phyloP scores from a whole-genome alignment of 2,113 vertebrate genomes.

The Aegithalos caudatus region DNA sequence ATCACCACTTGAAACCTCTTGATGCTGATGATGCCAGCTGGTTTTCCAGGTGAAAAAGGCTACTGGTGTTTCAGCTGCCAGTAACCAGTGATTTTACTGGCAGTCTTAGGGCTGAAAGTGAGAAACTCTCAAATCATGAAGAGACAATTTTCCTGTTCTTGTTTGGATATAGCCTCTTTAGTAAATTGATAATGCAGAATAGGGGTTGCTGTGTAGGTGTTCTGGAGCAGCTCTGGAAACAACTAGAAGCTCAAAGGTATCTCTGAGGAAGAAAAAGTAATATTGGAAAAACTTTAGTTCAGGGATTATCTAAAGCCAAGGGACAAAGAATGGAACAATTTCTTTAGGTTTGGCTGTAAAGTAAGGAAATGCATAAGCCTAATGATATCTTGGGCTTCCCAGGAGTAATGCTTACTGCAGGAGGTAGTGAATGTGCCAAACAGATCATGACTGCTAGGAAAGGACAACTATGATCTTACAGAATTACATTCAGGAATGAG shows the following conservation, averaged over 20 bases:
- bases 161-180: neutral
- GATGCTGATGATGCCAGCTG: neutral
- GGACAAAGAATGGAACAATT: neutral
- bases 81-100: neutral
- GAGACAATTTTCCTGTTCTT: neutral
- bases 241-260: neutral
- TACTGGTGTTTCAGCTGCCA: neutral
- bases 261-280: neutral
- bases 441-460: neutral
- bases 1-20: neutral
- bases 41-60: neutral
- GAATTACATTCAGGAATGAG: neutral
- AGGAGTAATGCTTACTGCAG: neutral
- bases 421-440: neutral
- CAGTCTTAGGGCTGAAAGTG: neutral
- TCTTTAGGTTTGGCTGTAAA: neutral
- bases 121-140: neutral
- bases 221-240: neutral
- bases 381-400: neutral
- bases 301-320: neutral
- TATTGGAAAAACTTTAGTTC: neutral
- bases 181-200: neutral
- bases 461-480: neutral
- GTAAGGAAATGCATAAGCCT: neutral
- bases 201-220: neutral